phyloP scores from a whole-genome alignment of 2,797 vertebrate genomes.

The Graptemys geographica region DNA sequence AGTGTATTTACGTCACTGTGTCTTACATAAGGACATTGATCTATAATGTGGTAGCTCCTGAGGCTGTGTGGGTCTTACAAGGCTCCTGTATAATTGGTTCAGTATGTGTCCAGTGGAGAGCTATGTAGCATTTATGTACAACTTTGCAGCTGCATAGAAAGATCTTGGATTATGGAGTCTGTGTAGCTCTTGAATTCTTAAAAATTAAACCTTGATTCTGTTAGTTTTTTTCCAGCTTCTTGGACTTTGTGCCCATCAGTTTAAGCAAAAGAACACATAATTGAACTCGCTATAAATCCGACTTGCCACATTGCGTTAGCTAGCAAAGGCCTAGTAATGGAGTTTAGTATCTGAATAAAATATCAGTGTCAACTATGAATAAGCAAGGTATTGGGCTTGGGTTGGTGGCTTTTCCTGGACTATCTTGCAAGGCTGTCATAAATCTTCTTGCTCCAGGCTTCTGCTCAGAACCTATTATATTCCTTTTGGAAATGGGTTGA shows the following conservation, averaged over 20 bases:
- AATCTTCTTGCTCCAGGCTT: not conserved
- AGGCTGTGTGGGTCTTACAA: constrained; percentile 29
- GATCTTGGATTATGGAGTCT: fast-evolving
- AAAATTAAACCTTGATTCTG: not conserved
- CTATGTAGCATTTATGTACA: not conserved
- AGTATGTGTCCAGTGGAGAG: constrained; percentile 26
- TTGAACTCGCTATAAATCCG: not conserved
- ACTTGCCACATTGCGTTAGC: not conserved
- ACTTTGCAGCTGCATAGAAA: fast-evolving
- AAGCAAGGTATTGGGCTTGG: not conserved
- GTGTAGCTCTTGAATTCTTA: not conserved
- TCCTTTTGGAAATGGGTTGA: fast-evolving
- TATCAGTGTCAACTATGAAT: not conserved
- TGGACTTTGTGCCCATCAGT: fast-evolving
- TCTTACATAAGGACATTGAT: constrained; percentile 50
- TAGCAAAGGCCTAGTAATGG: not conserved
- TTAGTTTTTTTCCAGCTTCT: fast-evolving
- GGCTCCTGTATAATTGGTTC: constrained; percentile 46
- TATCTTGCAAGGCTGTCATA: not conserved
- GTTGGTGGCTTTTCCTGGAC: fast-evolving
- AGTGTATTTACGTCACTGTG: constrained; percentile 35
- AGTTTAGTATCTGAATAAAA: not conserved
- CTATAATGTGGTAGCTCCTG: constrained; percentile 25
- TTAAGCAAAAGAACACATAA: fast-evolving
- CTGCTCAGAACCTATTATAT: fast-evolving